These are phyloP conservation scores for Lucinisca nassula DNA, from an alignment of 2,888 invertebrate species.

Conservation along the genomic window DNA sequence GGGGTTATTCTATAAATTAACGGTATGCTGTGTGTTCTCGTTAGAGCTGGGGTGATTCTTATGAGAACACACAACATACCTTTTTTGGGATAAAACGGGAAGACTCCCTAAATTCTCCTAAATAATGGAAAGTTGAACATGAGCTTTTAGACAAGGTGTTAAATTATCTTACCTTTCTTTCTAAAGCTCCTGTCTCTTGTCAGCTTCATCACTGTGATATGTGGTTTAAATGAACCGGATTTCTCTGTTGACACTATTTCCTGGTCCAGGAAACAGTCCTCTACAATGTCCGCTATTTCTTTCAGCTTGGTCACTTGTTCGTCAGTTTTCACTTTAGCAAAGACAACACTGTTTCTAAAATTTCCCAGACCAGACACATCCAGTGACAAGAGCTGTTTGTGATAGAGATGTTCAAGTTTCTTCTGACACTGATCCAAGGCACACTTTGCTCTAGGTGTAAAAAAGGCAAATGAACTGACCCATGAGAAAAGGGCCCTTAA, in stretches of 20 bases:
- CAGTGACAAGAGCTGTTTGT: constrained; percentile 34
- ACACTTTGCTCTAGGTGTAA: constrained; percentile 47
- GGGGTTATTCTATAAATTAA: too few relatives aligned
- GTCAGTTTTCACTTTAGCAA: constrained; percentile 66
- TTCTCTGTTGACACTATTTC: constrained; percentile 64
- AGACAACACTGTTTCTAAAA: constrained; percentile 73
- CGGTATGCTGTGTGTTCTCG: too few relatives aligned
- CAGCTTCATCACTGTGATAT: constrained; percentile 75
- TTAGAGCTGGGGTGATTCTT: too few relatives aligned
- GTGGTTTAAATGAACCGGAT: constrained; percentile 70
- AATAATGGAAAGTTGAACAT: too few relatives aligned
- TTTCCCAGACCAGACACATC: constrained; percentile 67
- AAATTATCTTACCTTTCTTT: constrained; percentile 51
- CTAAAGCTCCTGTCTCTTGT: constrained; percentile 56
- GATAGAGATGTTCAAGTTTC: constrained; percentile 34
- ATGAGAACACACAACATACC: too few relatives aligned
- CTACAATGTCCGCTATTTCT: constrained; percentile 63
- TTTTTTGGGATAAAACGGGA: too few relatives aligned
- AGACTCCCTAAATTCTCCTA: too few relatives aligned
- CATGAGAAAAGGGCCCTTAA: too few relatives aligned
- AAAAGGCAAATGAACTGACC: too few relatives aligned
- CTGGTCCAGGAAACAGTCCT: constrained; percentile 56
- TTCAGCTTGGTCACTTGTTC: constrained; percentile 51
- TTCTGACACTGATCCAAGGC: constrained; percentile 59
- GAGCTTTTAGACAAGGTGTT: too few relatives aligned